Conservation (phyloP, 2,797 vertebrate species). For the Microtus californicus region DNA sequence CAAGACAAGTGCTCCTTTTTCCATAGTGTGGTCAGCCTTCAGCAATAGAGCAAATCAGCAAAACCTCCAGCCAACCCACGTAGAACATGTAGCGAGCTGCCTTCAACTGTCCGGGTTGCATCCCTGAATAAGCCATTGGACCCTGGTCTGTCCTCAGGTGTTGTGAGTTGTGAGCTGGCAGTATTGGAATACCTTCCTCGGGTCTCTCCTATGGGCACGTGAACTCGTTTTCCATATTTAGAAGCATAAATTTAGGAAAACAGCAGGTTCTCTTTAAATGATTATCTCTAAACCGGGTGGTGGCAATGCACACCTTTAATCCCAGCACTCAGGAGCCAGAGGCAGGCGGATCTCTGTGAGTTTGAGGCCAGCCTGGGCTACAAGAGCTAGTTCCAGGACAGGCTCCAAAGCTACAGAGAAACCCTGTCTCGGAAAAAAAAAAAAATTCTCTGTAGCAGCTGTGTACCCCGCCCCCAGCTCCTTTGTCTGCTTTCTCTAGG, state of each 20-base stretch:
- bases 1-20: background rate
- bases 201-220: background rate
- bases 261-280: background rate
- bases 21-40: background rate
- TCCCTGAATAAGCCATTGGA: background rate
- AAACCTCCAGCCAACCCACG: background rate
- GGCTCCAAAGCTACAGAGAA: too few species aligned
- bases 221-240: conserved; percentile 49
- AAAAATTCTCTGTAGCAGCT: conserved; percentile 12
- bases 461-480: background rate
- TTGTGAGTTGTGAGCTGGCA: conserved; percentile 9
- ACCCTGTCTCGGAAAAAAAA: too few species aligned
- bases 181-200: background rate
- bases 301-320: too few species aligned
- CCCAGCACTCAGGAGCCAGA: too few species aligned
- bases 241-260: background rate
- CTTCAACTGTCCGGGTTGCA: background rate
- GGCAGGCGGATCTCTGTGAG: too few species aligned
- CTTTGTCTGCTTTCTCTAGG: conserved; percentile 79
- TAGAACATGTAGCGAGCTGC: background rate
- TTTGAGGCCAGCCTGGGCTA: too few species aligned
- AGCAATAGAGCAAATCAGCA: background rate
- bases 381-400: too few species aligned
- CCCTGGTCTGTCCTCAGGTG: background rate
- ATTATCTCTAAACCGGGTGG: background rate